These are phyloP conservation scores for Sinodicranocentrus sp. DNA, from an alignment of 2,888 invertebrate genomes.

Conservation along the genomic window DNA sequence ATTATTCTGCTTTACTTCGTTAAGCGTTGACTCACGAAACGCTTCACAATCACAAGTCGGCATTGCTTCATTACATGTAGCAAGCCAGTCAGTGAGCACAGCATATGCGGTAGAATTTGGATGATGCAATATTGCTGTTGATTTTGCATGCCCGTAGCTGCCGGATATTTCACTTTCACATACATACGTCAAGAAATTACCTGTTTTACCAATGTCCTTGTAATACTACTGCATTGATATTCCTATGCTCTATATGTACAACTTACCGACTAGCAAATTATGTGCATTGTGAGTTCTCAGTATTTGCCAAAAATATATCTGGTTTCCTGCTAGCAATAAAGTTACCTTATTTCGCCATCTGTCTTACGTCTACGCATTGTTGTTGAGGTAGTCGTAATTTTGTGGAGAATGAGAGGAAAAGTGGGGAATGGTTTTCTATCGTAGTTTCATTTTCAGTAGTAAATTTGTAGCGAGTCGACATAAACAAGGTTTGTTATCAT, in stretches of 20 bases:
- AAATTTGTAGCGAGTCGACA: background rate
- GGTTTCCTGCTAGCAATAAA: too few species aligned
- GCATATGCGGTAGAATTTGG: conserved; percentile 37
- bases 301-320: too few species aligned
- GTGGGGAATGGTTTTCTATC: conserved; percentile 36
- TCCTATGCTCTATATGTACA: too few species aligned
- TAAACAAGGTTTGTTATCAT: background rate
- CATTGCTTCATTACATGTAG: background rate
- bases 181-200: too few species aligned
- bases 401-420: background rate
- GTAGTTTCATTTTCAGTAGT: conserved; percentile 30
- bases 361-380: conserved; percentile 11
- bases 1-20: too few species aligned
- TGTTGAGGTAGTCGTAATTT: background rate
- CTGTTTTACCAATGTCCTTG: too few species aligned
- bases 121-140: conserved; percentile 35
- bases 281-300: too few species aligned
- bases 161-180: background rate
- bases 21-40: too few species aligned
- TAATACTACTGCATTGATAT: too few species aligned
- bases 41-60: too few species aligned
- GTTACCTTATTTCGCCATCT: conserved; percentile 2
- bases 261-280: too few species aligned
- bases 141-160: background rate
- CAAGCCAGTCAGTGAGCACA: background rate